Evolutionary conservation across 2,888 invertebrate species (phyloP), one percentile per base, ranked within the genome.

Genomic region (Ophioninae sp.): DNA sequence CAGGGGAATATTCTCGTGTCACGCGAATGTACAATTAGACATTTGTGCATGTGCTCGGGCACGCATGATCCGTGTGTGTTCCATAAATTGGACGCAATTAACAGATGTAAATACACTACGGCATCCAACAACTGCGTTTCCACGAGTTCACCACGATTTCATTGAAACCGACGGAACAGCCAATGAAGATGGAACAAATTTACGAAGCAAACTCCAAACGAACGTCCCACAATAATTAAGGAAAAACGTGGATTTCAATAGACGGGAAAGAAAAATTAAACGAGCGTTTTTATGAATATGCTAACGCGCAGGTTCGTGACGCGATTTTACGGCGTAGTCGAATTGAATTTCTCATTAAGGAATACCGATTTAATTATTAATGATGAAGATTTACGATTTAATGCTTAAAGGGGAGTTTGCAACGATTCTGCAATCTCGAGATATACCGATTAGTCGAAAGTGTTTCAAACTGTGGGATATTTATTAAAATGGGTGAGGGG

Each of bases 1-100:
- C 10, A 30, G 6, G 20, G 30, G 51, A 68, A 68, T 78, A 56
- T 63, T 71, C 63, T 64, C 6, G 17, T 65, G 65, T 65, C 37
- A 37, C 37, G 8, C 9, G 39, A 13, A 63, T 65, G 9, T 17
- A 59, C 9, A 22, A 20, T 59, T 22, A 5, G 13, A 5, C 51
- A 51, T 17, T 51, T 51, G 17, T 51, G 17, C 17, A 51, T 51
- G 51, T 51, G 51, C 17, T 2, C 13, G 13, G 6, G 17, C 51
- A 51, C 51, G 17, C 51, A 17, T 51, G 17, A 51, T 51, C 51
- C 13, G 17, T 17, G 51, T 51, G 51, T 51, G 17, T 17, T 51
- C 17, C 51, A 17, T 51, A 13, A 51, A 51, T 51, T 51, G 51
- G 51, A 23, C 22, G 23, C 22, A 23, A 61, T 61, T 61, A 61